Conservation (phyloP, 1,140 invertebrate species). For the Micrasema longulum region DNA sequence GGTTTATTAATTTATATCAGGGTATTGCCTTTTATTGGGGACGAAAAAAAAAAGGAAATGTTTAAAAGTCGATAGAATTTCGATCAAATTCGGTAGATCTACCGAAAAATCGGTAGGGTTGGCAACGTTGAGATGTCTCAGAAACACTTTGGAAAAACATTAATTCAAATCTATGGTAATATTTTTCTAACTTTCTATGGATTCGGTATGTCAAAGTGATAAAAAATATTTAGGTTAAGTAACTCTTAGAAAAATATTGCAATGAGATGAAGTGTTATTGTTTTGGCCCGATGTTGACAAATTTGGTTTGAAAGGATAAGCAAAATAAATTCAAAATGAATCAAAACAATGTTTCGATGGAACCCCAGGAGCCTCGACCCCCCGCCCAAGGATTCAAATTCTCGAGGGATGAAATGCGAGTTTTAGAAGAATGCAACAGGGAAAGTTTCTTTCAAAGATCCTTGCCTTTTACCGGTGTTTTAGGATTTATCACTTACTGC, state of each 20-base stretch:
- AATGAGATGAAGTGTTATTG: constrained; percentile 8
- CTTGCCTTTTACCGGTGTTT: constrained; percentile 69
- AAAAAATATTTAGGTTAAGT: constrained; percentile 37
- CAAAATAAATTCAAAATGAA: too few relatives aligned
- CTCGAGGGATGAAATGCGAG: constrained; percentile 69
- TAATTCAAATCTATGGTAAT: neutral
- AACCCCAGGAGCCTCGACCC: too few relatives aligned
- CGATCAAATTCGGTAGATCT: too few relatives aligned
- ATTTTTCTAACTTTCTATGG: constrained; percentile 26
- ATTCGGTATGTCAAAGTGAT: constrained; percentile 18
- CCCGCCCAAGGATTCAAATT: constrained; percentile 61
- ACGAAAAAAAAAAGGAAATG: too few relatives aligned
- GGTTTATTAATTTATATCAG: too few relatives aligned
- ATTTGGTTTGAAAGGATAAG: too few relatives aligned
- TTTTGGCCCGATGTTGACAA: constrained; percentile 7
- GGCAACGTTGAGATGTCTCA: too few relatives aligned
- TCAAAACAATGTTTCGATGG: too few relatives aligned
- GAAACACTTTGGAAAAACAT: too few relatives aligned
- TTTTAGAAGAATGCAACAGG: constrained; percentile 73
- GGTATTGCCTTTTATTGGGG: too few relatives aligned
- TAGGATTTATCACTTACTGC: constrained; percentile 68
- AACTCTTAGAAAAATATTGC: neutral
- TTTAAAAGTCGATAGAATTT: too few relatives aligned
- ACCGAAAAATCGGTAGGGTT: too few relatives aligned
- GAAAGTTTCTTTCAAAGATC: constrained; percentile 76